These are phyloP conservation scores for Quadroppia sp. DNA, from an alignment of 2,888 invertebrate genomes.

Conservation along the genomic window DNA sequence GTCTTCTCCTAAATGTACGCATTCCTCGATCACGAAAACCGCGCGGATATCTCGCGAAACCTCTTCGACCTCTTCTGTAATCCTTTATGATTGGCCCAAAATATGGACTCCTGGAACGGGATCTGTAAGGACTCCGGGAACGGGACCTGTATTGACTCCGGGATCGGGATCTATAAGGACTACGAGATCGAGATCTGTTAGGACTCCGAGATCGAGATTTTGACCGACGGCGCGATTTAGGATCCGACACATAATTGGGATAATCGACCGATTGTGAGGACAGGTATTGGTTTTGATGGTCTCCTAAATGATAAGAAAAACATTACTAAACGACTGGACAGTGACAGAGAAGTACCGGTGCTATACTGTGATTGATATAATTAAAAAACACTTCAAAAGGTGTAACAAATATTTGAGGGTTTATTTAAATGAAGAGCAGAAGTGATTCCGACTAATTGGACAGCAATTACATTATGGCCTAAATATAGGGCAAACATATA, in stretches of 20 bases:
- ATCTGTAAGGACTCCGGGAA: neutral
- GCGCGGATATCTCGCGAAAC: constrained; percentile 26
- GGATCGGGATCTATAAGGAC: neutral
- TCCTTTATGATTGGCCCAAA: constrained; percentile 28
- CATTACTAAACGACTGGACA: neutral
- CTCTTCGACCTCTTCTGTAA: constrained; percentile 25
- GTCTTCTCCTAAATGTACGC: constrained; percentile 18
- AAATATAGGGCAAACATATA: constrained; percentile 10
- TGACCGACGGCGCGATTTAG: no score
- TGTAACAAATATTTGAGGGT: constrained; percentile 4
- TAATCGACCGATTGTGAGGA: neutral
- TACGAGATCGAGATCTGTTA: neutral
- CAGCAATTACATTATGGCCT: constrained; percentile 16
- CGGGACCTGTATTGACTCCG: no score
- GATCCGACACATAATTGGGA: no score
- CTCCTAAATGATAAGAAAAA: neutral
- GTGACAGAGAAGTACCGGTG: neutral
- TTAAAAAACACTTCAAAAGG: neutral
- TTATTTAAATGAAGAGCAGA: constrained; percentile 17
- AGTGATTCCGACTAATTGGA: constrained; percentile 23
- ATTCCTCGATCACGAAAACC: constrained; percentile 11
- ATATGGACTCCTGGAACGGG: neutral
- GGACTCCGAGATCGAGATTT: neutral
- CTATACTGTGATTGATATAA: neutral
- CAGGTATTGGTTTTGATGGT: neutral